Percentiles rank a stretch among this genome's conserved stretches.
Conservation (phyloP, 2,113 vertebrate species). For the Carassius auratus region DNA sequence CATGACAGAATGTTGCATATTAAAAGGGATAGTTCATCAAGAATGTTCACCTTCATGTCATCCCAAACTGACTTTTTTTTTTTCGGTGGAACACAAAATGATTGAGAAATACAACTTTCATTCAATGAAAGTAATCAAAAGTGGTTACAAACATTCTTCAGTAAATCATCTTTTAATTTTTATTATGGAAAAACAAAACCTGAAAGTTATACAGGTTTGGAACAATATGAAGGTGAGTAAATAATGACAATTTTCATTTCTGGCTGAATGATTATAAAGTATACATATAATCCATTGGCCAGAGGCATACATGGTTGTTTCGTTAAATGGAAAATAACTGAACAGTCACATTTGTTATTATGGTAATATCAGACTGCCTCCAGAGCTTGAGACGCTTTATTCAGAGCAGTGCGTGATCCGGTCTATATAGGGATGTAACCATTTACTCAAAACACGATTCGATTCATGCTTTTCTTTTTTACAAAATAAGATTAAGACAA, state of each 20-base stretch:
- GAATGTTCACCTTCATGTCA: too few relatives aligned
- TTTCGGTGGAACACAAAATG: too few relatives aligned
- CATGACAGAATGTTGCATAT: not conserved
- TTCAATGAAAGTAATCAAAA: too few relatives aligned
- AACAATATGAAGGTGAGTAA: not conserved
- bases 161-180: too few relatives aligned
- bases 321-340: constrained; percentile 19
- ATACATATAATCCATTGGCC: not conserved
- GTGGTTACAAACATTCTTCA: not conserved
- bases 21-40: not conserved
- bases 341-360: constrained; percentile 23
- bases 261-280: not conserved
- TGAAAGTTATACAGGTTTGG: not conserved
- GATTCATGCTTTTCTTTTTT: too few relatives aligned
- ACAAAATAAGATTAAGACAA: too few relatives aligned
- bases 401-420: not conserved
- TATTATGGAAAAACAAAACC: not conserved
- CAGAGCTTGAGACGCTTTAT: not conserved
- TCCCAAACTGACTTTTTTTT: too few relatives aligned
- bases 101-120: not conserved
- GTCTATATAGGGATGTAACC: not conserved
- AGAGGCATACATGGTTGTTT: not conserved
- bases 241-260: too few relatives aligned
- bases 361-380: not conserved
- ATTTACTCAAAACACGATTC: too few relatives aligned